These are phyloP conservation scores for Idaea straminata DNA, from an alignment of 2,888 invertebrate species.

Conservation along the genomic window DNA sequence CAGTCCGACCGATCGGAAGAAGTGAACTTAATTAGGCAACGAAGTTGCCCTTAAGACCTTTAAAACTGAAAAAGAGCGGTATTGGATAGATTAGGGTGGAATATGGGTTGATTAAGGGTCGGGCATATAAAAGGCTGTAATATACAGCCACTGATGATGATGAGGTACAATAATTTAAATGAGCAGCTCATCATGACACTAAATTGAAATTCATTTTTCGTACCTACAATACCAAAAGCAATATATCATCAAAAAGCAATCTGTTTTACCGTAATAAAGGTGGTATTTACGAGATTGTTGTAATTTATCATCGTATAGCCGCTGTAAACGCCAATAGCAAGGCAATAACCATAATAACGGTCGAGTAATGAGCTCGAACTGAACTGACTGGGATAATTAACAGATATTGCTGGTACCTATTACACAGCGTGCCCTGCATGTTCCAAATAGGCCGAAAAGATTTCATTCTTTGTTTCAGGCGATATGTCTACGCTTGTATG, in stretches of 20 bases:
- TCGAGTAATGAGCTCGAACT: background rate
- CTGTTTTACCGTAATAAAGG: background rate
- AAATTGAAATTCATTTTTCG: background rate
- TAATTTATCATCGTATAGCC: background rate
- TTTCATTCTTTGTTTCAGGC: too few species aligned
- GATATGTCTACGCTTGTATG: too few species aligned
- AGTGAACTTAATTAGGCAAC: too few species aligned
- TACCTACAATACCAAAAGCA: background rate
- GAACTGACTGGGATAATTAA: background rate
- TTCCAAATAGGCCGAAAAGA: too few species aligned
- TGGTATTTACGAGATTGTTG: background rate
- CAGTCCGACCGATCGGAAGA: too few species aligned
- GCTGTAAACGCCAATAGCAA: background rate
- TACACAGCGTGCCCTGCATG: too few species aligned
- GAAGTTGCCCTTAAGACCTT: too few species aligned
- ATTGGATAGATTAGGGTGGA: too few species aligned
- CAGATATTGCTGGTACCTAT: background rate
- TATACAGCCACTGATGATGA: too few species aligned
- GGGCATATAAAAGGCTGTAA: too few species aligned
- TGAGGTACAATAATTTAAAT: background rate
- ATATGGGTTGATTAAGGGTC: too few species aligned
- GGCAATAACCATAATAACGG: background rate
- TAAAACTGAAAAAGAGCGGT: too few species aligned
- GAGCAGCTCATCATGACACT: background rate
- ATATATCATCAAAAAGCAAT: background rate